Evolutionary conservation across 2,888 invertebrate genomes (phyloP), one percentile per base, ranked within the genome.

Genomic region (Caenorhabditis parvicauda): DNA sequence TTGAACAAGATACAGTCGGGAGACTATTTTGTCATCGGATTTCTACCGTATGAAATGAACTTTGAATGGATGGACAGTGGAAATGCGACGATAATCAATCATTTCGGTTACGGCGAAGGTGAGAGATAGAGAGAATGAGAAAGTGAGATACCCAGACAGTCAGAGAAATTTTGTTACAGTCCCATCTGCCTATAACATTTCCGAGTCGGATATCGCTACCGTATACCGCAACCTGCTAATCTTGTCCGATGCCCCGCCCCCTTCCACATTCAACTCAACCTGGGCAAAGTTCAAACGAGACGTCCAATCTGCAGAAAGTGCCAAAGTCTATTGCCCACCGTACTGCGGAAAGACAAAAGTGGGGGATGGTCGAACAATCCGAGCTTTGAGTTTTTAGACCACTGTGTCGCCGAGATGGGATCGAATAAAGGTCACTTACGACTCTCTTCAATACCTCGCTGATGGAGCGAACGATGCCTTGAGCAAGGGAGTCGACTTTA

Each of bases 1-100:
- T 19, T 55, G 19, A 54, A 57, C 22, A 54, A 55, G 50, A 60
- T 64, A 35, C 59, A 56, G 21, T 42, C 58, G 3, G 70, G 70
- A 14, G 67, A 67, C 28, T 70, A 63, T 38, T 64, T 63, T 17
- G 54, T 70, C 3, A 38, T 70, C 21, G 59, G 56, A 1, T 70
- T 48, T 19, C 42, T 70, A 4, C 28, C 56, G n/a, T 70, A 64
- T 39, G 61, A 49, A 21, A 38, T 21, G 2, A 61, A 66, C 29
- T 47, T 47, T 12, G 32, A 57, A 17, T 70, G 70, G 70, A 25
- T 70, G 24, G 54, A 64, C 12, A 24, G 22, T 3, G 43, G 54
- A 22, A 46, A 59, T 49, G 45, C 59, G 38, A 7, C 41, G 27
- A 21, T 50, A 9, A 12, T 50, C 7, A 43, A 3, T 3, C 53